Conservation (phyloP, 2,113 vertebrate genomes). For the Lophius piscatorius region DNA sequence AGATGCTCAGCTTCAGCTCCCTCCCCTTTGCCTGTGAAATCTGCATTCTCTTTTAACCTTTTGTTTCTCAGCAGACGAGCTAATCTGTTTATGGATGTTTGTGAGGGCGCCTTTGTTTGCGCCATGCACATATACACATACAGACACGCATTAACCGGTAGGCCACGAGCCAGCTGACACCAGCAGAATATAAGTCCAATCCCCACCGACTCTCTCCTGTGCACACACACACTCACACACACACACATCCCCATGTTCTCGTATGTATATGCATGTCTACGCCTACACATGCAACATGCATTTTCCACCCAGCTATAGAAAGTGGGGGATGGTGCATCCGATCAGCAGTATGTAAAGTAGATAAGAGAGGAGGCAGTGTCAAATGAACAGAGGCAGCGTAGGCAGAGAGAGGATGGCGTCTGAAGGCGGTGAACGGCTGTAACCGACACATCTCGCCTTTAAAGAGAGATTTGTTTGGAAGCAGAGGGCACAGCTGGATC, state of each 20-base stretch:
- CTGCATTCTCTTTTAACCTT: constrained; percentile 77
- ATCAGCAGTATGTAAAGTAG: constrained; percentile 64
- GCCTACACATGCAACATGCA: constrained; percentile 39
- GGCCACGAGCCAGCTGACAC: constrained; percentile 78
- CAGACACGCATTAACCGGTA: constrained; percentile 68
- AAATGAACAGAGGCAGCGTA: constrained; percentile 44
- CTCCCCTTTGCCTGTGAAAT: constrained; percentile 77
- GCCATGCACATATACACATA: constrained; percentile 46
- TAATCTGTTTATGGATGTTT: constrained; percentile 80
- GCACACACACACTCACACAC: constrained; percentile 9
- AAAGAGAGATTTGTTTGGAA: constrained; percentile 69
- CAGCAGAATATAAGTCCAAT: constrained; percentile 74
- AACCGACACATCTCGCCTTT: constrained; percentile 68
- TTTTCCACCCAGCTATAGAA: constrained; percentile 35
- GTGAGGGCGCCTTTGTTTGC: constrained; percentile 73
- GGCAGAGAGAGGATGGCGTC: constrained; percentile 52
- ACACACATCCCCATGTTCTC: constrained; percentile 11
- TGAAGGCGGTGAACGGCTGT: constrained; percentile 54
- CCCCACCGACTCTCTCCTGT: constrained; percentile 50
- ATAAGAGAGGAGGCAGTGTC: constrained; percentile 68
- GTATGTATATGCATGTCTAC: constrained; percentile 19
- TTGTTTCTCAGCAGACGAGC: constrained; percentile 74
- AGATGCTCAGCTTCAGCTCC: constrained; percentile 33
- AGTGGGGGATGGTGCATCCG: constrained; percentile 58
- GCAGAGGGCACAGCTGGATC: constrained; percentile 54